These are phyloP conservation scores for Chrysopa pallens DNA, from an alignment of 1,140 invertebrate genomes.

Conservation along the genomic window DNA sequence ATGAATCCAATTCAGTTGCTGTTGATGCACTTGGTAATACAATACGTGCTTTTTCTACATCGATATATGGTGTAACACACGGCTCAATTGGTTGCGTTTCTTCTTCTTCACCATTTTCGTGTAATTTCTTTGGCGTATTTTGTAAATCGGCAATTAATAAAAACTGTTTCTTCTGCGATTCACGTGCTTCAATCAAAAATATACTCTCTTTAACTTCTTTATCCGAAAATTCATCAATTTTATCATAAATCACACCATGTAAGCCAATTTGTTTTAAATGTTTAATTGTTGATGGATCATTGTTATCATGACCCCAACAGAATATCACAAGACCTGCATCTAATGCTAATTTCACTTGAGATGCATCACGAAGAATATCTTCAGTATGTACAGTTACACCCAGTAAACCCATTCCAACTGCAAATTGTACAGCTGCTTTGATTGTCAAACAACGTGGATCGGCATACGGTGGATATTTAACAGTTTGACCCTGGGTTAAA, in stretches of 20 bases:
- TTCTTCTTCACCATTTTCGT: constrained; percentile 10
- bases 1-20: constrained; percentile 23
- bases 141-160: constrained; percentile 23
- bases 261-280: constrained; percentile 71
- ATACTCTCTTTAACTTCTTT: constrained; percentile 71
- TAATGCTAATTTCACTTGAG: constrained; percentile 56
- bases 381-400: constrained; percentile 86
- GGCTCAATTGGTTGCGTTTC: constrained; percentile 10
- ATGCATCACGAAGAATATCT: constrained; percentile 68
- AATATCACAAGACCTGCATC: constrained; percentile 71
- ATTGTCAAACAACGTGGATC: constrained; percentile 69
- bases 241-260: constrained; percentile 88
- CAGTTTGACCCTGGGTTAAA: constrained; percentile 69
- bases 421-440: constrained; percentile 64
- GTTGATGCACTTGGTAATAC: constrained; percentile 20
- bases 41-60: constrained; percentile 20
- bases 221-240: constrained; percentile 58
- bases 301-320: constrained; percentile 93
- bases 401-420: constrained; percentile 56
- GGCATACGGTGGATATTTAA: constrained; percentile 61
- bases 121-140: constrained; percentile 12
- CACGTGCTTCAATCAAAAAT: constrained; percentile 58
- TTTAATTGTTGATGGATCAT: constrained; percentile 70
- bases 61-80: constrained; percentile 13
- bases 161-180: constrained; percentile 46